A percentile compares a stretch with the other conserved stretches of the same genome.
These are phyloP conservation scores for Drosophila albomicans DNA, from an alignment of 1,140 invertebrate genomes.

Conservation along the genomic window DNA sequence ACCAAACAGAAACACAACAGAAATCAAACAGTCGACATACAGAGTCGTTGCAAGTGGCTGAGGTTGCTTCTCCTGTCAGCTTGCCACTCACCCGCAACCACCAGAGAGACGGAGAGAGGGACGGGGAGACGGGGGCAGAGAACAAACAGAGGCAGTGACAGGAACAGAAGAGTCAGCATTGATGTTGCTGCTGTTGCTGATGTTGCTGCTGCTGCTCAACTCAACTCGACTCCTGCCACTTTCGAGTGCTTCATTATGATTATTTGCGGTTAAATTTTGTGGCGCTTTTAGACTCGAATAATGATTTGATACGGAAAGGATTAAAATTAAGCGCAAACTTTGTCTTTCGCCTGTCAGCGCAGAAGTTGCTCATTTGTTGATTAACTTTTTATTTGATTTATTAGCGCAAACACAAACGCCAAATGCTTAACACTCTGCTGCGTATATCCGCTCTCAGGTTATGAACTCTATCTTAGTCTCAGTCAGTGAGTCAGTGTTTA, in stretches of 20 bases:
- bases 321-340: conserved; percentile 82
- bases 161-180: conserved; percentile 6
- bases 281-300: conserved; percentile 61
- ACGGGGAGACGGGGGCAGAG: not conserved
- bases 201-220: not conserved
- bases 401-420: conserved; percentile 66
- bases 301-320: conserved; percentile 83
- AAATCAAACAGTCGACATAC: conserved; percentile 54
- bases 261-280: conserved; percentile 83
- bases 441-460: conserved; percentile 60
- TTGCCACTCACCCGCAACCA: conserved; percentile 50
- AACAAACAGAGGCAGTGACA: not conserved
- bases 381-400: conserved; percentile 83
- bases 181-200: conserved; percentile 12
- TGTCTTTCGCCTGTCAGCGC: conserved; percentile 40
- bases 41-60: conserved; percentile 70
- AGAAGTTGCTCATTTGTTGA: conserved; percentile 69
- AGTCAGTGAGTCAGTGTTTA: conserved; percentile 32
- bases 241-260: conserved; percentile 76
- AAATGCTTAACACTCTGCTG: conserved; percentile 46
- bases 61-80: conserved; percentile 25
- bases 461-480: conserved; percentile 55
- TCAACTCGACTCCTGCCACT: not conserved
- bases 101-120: conserved; percentile 11
- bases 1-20: conserved; percentile 74